These are phyloP conservation scores for Malacoraja senta DNA, from an alignment of 2,797 vertebrate species.

Conservation along the genomic window DNA sequence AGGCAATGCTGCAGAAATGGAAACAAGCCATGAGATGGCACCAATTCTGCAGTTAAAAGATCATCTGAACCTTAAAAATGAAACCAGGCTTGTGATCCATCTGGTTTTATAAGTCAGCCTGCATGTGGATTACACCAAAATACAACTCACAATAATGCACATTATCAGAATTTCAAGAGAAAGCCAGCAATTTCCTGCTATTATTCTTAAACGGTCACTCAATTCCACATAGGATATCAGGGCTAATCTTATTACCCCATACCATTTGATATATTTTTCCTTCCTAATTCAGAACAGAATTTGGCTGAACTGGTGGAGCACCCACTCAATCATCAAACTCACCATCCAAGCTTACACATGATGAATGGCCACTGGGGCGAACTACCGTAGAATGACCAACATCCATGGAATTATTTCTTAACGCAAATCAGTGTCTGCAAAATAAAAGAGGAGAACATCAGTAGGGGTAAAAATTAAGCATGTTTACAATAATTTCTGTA, in stretches of 20 bases:
- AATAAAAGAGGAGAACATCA: background rate
- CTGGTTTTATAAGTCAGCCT: background rate
- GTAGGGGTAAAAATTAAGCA: background rate
- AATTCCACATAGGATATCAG: background rate
- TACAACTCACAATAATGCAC: background rate
- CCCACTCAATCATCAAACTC: background rate
- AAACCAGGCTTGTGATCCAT: too few relatives aligned
- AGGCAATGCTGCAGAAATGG: too few relatives aligned
- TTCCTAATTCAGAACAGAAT: background rate
- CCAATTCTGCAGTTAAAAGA: too few relatives aligned
- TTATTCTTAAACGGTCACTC: background rate
- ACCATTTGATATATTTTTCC: background rate
- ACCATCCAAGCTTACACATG: constrained; percentile 27
- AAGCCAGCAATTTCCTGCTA: background rate
- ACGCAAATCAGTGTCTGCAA: background rate
- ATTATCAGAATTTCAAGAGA: background rate
- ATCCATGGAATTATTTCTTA: constrained; percentile 18
- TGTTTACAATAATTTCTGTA: background rate
- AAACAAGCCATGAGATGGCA: too few relatives aligned
- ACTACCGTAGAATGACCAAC: background rate
- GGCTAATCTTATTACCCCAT: background rate
- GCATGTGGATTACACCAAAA: background rate
- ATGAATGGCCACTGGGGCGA: constrained; percentile 17
- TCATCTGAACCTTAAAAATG: too few relatives aligned
- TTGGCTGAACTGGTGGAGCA: background rate